Percentiles rank a stretch among this genome's conserved stretches.
Evolutionary conservation across 2,113 vertebrate genomes (phyloP).

Genomic region (Thymallus thymallus): DNA sequence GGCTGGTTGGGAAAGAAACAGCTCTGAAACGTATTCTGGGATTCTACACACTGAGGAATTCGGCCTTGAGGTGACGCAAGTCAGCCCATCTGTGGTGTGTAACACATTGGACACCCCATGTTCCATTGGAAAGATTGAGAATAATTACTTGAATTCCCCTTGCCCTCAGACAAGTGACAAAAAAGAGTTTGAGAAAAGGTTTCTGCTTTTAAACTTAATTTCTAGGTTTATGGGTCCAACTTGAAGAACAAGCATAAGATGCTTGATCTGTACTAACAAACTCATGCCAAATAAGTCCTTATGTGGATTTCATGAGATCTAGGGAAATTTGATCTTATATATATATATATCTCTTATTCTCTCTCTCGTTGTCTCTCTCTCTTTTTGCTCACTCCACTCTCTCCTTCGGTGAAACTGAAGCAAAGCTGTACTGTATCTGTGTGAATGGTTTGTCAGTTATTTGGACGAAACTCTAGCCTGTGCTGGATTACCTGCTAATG

Average conservation of each 20-base stretch:
- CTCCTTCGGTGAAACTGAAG: neutral
- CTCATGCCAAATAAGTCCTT: neutral
- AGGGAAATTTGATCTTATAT: neutral
- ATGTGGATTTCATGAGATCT: neutral
- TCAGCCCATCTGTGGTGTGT: neutral
- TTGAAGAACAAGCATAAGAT: neutral
- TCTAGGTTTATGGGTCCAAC: neutral
- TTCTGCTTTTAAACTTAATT: too few species aligned
- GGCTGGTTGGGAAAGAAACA: constrained; percentile 5
- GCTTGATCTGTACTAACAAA: neutral
- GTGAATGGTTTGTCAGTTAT: neutral
- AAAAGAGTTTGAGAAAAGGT: neutral
- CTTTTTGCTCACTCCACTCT: neutral
- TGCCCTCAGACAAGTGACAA: neutral
- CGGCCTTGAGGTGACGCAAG: constrained; percentile 4
- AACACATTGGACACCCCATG: neutral
- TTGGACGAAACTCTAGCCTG: constrained; percentile 6
- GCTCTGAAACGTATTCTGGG: neutral
- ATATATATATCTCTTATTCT: neutral
- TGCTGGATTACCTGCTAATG: constrained; percentile 23
- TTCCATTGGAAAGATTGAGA: neutral
- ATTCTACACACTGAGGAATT: neutral
- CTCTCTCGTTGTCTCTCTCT: neutral
- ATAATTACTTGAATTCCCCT: neutral
- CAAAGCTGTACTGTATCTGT: neutral